Percentiles rank a stretch among this genome's conserved stretches.
phyloP scores from a whole-genome alignment of 2,888 invertebrate genomes.

The Gymnoscelis rufifasciata region DNA sequence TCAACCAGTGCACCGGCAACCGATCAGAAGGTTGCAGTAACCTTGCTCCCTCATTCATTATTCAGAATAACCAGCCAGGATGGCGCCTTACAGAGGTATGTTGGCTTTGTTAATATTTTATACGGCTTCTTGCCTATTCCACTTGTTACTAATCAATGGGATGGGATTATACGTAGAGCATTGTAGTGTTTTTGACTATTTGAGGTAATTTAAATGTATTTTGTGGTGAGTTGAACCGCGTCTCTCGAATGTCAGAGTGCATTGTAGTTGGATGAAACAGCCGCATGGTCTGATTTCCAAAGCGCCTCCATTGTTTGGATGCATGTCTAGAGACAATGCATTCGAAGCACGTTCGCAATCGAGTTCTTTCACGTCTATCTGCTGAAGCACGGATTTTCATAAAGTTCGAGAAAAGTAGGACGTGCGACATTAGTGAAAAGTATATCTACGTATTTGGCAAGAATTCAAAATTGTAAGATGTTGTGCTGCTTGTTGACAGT shows the following conservation, averaged over 20 bases:
- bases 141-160: slow-evolving; percentile 15
- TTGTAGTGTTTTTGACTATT: background rate
- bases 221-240: slow-evolving; percentile 1
- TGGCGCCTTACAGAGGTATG: slow-evolving; percentile 72
- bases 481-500: slow-evolving; percentile 12
- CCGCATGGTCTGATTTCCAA: slow-evolving; percentile 15
- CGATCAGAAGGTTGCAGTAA: slow-evolving; percentile 33
- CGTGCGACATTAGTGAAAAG: slow-evolving; percentile 3
- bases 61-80: slow-evolving; percentile 70
- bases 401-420: slow-evolving; percentile 1
- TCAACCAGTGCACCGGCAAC: slow-evolving; percentile 35
- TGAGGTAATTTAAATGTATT: background rate
- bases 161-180: slow-evolving; percentile 8
- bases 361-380: slow-evolving; percentile 4
- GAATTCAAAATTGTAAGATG: slow-evolving; percentile 15
- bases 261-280: slow-evolving; percentile 12
- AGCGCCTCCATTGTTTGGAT: slow-evolving; percentile 14
- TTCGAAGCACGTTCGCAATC: slow-evolving; percentile 10
- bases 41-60: slow-evolving; percentile 71
- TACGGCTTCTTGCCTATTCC: slow-evolving; percentile 20
- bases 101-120: slow-evolving; percentile 30
- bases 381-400: slow-evolving; percentile 4
- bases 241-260: slow-evolving; percentile 3
- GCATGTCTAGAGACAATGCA: slow-evolving; percentile 18
- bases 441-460: slow-evolving; percentile 20